phyloP scores from a whole-genome alignment of 2,888 invertebrate genomes.

The Scaptomyza reducta region DNA sequence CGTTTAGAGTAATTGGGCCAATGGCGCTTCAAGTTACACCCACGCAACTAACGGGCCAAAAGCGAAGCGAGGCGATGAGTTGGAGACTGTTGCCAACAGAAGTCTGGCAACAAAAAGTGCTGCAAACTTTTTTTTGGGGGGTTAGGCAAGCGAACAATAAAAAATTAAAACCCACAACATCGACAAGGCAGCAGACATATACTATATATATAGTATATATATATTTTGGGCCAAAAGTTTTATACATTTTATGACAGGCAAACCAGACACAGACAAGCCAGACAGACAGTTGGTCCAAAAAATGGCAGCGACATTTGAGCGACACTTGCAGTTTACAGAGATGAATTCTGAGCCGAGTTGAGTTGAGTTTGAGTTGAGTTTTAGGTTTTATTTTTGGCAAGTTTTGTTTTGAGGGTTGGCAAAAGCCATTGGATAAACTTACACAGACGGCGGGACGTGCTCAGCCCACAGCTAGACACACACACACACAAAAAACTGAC shows the following conservation, averaged over 20 bases:
- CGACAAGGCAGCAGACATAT: conserved; percentile 46
- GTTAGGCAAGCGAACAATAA: conserved; percentile 32
- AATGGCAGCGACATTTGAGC: conserved; percentile 72
- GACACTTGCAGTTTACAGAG: conserved; percentile 71
- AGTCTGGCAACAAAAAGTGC: conserved; percentile 72
- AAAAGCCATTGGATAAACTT: conserved; percentile 67
- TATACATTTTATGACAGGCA: conserved; percentile 77
- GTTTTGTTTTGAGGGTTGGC: conserved; percentile 27
- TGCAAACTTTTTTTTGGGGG: conserved; percentile 58
- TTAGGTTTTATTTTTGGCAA: conserved; percentile 3
- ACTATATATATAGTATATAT: conserved; percentile 16
- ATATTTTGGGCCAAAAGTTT: conserved; percentile 69
- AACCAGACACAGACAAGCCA: conserved; percentile 33
- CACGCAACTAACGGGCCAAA: conserved; percentile 56
- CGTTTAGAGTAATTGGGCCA: conserved; percentile 79
- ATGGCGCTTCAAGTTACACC: conserved; percentile 70
- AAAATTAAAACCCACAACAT: conserved; percentile 38
- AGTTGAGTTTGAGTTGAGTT: neutral
- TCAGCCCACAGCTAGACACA: conserved; percentile 23
- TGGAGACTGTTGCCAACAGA: conserved; percentile 56
- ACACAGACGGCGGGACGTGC: conserved; percentile 52
- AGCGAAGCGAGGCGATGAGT: neutral
- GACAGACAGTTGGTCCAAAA: conserved; percentile 29
- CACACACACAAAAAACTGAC: conserved; percentile 32
- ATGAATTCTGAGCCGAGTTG: conserved; percentile 33